Percentiles rank a stretch among this genome's conserved stretches.
Evolutionary conservation across 2,888 invertebrate species (phyloP).

Genomic region (Cordilura impudica): DNA sequence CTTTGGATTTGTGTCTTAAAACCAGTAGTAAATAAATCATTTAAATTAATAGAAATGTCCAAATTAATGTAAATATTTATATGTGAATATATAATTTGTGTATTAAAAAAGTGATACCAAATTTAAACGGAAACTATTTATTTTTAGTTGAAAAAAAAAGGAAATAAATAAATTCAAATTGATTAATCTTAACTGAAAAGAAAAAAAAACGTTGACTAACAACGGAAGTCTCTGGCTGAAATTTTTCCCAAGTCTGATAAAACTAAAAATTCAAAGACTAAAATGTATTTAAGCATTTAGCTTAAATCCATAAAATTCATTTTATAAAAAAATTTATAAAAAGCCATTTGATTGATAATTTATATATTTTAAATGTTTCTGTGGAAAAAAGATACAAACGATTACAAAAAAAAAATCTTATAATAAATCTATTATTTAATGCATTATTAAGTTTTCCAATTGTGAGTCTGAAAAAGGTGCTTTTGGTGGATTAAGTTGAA

Average conservation of each 20-base stretch:
- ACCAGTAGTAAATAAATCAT: not conserved
- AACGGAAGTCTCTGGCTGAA: slow-evolving; percentile 63
- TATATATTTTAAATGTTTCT: slow-evolving; percentile 25
- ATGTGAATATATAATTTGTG: slow-evolving; percentile 21
- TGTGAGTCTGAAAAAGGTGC: slow-evolving; percentile 16
- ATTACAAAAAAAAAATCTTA: not conserved
- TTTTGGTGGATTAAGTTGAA: too few relatives aligned
- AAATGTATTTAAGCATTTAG: slow-evolving; percentile 6
- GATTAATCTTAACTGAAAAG: not conserved
- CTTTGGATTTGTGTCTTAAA: not conserved
- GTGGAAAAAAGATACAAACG: slow-evolving; percentile 29
- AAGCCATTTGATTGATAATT: slow-evolving; percentile 20
- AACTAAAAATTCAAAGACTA: not conserved
- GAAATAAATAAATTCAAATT: slow-evolving; percentile 18
- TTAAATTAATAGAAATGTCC: not conserved
- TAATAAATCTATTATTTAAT: not conserved
- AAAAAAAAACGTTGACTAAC: not conserved
- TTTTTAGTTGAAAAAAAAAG: slow-evolving; percentile 36
- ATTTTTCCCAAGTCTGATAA: slow-evolving; percentile 30
- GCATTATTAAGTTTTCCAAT: not conserved
- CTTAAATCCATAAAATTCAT: too few relatives aligned
- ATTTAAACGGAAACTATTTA: slow-evolving; percentile 61
- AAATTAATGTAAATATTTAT: not conserved
- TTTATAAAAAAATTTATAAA: too few relatives aligned
- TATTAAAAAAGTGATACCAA: slow-evolving; percentile 24